These are phyloP conservation scores for Pantherophis alleghaniensis DNA, from an alignment of 2,797 vertebrate species.

Conservation along the genomic window DNA sequence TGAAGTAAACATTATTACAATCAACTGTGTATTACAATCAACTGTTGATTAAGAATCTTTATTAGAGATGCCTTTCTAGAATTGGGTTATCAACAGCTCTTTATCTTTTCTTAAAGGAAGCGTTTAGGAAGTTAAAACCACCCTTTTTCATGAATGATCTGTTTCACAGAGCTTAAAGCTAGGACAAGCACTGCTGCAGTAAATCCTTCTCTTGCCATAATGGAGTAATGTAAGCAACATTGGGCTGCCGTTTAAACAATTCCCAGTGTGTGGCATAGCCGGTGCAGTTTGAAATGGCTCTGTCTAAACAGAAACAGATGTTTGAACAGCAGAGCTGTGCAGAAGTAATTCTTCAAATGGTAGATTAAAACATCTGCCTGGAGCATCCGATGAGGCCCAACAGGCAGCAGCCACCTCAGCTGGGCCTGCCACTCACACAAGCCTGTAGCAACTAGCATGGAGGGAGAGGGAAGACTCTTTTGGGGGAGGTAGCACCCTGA, in stretches of 20 bases:
- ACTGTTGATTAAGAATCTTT: conserved; percentile 33
- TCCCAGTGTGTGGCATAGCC: conserved; percentile 70
- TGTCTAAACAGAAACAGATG: conserved; percentile 80
- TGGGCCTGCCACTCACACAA: conserved; percentile 67
- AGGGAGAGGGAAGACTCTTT: background rate
- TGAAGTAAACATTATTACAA: conserved; percentile 17
- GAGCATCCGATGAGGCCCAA: conserved; percentile 55
- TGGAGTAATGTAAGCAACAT: conserved; percentile 68
- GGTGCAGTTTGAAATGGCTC: conserved; percentile 66
- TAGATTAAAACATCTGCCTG: conserved; percentile 78
- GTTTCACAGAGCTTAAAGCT: conserved; percentile 65
- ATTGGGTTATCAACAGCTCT: conserved; percentile 48
- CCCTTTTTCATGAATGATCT: conserved; percentile 58
- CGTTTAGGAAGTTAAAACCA: conserved; percentile 59
- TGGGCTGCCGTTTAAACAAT: conserved; percentile 67
- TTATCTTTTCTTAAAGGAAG: conserved; percentile 43
- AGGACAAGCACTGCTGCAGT: conserved; percentile 60
- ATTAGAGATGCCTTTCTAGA: conserved; percentile 42
- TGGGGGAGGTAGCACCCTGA: background rate
- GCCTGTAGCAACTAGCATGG: conserved; percentile 22
- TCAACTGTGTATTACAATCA: background rate
- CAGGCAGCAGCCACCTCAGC: conserved; percentile 61
- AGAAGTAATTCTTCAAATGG: conserved; percentile 71
- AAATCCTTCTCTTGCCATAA: conserved; percentile 64
- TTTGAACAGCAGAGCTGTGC: conserved; percentile 60